Evolutionary conservation across 1,140 invertebrate species (phyloP), one percentile per base, ranked within the genome.

Genomic region (Pantala flavescens): DNA sequence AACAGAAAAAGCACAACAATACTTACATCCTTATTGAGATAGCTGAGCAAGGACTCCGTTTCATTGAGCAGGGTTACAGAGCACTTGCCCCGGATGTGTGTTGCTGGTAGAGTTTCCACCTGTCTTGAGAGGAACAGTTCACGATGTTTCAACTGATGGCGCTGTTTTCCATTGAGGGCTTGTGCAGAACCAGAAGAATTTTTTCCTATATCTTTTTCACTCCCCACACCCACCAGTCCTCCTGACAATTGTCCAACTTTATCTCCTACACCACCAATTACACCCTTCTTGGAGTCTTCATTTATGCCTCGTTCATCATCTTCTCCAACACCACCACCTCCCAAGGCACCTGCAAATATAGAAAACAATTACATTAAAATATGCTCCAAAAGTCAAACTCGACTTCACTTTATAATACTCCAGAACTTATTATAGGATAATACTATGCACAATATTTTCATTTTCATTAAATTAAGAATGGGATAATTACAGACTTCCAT

Each of bases 61-160:
- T 99, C 97, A 85, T 98, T 99, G 82, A 99, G 90, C 75, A 99
- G 87, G 73, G 97, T 98, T 77, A 99, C 98, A 77, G 93, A 93
- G 87, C 98, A 99, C 88, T 99, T 99, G 81, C 98, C 98, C 80
- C 98, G 89, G 80, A 99, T 99, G 85, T 98, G 95, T 74, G 96
- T 99, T 72, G 97, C 97, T 63, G 97, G 96, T 81, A 99, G 87
- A 28, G 95, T 98, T 86, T 99, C 98, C 76, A 98, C 93, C 86
- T 99, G 96, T 77, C 98, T 90, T 11, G 97, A 98, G 71, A 99
- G 87, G 86, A 99, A 99, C 78, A 99, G 87, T 86, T 99, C 98
- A 79, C 97, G 89, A 82, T 99, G 97, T 82, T 97, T 97, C 81
- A 99, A 90, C 84, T 96, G 94, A 85, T 98, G 95, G 78, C 93